Evolutionary conservation across 2,113 vertebrate species (phyloP).

Genomic region (Grallaria varia): DNA sequence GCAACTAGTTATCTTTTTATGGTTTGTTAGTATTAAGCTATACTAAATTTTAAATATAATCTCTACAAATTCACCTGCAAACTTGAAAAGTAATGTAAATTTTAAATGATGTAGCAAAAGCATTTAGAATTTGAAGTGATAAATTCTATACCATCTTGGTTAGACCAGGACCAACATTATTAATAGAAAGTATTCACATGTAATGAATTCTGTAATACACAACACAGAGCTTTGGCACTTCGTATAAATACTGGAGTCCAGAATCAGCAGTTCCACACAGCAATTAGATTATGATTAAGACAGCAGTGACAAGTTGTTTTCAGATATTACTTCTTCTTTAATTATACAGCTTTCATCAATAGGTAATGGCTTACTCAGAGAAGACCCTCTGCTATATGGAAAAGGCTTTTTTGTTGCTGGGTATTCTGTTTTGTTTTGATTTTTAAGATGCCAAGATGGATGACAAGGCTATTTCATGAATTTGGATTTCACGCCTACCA

Average conservation of each 20-base stretch:
- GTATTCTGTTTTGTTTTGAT: not conserved
- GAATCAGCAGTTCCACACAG: not conserved
- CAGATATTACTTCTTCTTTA: not conserved
- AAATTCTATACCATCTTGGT: not conserved
- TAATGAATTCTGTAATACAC: not conserved
- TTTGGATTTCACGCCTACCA: not conserved
- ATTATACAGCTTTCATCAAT: not conserved
- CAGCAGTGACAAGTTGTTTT: not conserved
- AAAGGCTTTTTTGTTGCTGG: not conserved
- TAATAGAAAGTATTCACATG: not conserved
- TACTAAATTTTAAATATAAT: not conserved
- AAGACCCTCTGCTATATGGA: not conserved
- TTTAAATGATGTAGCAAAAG: not conserved
- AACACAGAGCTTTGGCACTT: not conserved
- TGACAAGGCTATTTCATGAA: not conserved
- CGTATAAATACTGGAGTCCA: not conserved
- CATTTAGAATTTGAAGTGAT: not conserved
- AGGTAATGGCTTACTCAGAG: not conserved
- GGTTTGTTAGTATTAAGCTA: not conserved
- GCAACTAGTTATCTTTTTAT: not conserved
- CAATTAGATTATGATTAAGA: not conserved
- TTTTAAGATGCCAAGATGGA: not conserved
- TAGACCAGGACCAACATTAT: not conserved
- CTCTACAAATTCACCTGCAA: not conserved
- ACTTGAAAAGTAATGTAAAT: not conserved